Evolutionary conservation across 2,888 invertebrate species (phyloP).

Genomic region (Eledone cirrhosa): DNA sequence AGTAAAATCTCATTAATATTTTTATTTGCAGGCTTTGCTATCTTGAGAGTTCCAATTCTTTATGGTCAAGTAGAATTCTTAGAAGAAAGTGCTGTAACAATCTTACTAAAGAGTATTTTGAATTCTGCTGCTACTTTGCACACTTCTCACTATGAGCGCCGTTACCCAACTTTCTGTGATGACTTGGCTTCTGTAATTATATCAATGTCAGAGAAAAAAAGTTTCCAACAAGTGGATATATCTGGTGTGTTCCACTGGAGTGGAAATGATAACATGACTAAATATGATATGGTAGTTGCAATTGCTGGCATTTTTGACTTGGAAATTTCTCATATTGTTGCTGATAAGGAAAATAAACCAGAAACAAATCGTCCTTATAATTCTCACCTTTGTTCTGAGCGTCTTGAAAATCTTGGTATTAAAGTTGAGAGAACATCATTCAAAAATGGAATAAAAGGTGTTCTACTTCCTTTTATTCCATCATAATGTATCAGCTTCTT

Average conservation of each 20-base stretch:
- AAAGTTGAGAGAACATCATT: conserved; percentile 63
- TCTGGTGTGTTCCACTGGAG: conserved; percentile 70
- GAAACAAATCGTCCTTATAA: conserved; percentile 67
- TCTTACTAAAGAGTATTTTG: conserved; percentile 62
- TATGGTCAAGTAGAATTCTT: conserved; percentile 69
- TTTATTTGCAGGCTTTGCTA: conserved; percentile 63
- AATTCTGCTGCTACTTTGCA: conserved; percentile 43
- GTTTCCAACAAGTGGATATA: conserved; percentile 53
- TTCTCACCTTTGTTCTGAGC: conserved; percentile 61
- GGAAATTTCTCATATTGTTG: conserved; percentile 63
- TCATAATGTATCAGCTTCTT: no score
- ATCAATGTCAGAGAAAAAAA: conserved; percentile 58
- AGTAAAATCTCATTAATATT: no score
- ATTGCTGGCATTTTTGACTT: conserved; percentile 68
- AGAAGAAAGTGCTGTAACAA: conserved; percentile 69
- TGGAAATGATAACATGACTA: conserved; percentile 69
- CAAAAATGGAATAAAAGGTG: conserved; percentile 59
- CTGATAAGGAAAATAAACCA: conserved; percentile 57
- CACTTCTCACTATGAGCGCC: conserved; percentile 68
- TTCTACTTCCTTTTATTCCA: conserved; percentile 38
- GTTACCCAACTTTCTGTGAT: conserved; percentile 68
- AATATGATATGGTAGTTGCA: conserved; percentile 68
- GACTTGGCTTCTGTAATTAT: conserved; percentile 67
- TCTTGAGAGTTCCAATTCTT: conserved; percentile 70
- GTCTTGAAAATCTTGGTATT: conserved; percentile 63